Base-by-base conservation (phyloP, 1,140 invertebrate species). In the Drosophila melanogaster region DNA sequence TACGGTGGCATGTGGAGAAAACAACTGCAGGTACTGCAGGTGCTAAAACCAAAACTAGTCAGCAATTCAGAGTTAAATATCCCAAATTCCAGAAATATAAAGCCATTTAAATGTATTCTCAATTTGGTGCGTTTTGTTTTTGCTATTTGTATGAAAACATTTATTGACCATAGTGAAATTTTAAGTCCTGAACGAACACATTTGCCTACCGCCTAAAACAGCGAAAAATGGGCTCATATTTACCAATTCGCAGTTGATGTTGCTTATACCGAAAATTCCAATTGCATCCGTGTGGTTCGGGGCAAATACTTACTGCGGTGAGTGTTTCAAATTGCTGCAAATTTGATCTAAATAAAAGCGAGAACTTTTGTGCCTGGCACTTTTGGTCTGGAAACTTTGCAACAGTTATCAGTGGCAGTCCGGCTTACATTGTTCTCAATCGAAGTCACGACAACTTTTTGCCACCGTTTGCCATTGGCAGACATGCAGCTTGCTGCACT, bases 391-490 rank as follows among this genome's bases (percentile, higher is more conserved):
- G 22, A 51, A 80, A 77, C 65, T 76, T 81, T 64, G 17, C 44
- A 35, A 37, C 47, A 46, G 30, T 77, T 85, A 81, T 86, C 81
- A 67, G 62, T 30, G 38, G 61, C 54, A 73, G 67, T 50, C 64
- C 26, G 35, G 43, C 35, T 56, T 1, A 67, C 64, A 66, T 53
- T 67, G 64, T 67, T 19, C 26, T 11, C 17, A 3, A 43, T 66
- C 35, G 64, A 44, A 66, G 61, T 65, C 60, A 50, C 33, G 7
- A 30, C 3, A 17, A 70, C 50, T 70, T 70, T 70, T 37, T 57
- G 41, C 43, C 49, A 44, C 67, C 81, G 69, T 69, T 85, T 80
- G 77, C 77, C 81, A 70, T 65, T 84, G 33, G 49, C 57, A 62
- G 24, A 67, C 50, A 54, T 30, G 58, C 59, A 73, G 51, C 33